Conservation (phyloP, 1,140 invertebrate genomes). For the Uloborus diversus region DNA sequence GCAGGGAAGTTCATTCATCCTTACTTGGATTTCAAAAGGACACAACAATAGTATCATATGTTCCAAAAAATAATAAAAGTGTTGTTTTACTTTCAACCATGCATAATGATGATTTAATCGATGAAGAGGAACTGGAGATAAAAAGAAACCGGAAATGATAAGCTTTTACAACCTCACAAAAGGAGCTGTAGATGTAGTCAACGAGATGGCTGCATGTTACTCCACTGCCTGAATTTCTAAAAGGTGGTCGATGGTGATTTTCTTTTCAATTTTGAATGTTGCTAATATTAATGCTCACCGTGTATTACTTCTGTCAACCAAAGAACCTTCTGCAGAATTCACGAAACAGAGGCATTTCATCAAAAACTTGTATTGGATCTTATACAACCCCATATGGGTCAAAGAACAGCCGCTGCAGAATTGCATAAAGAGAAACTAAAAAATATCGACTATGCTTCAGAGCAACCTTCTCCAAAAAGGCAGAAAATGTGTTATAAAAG, state of each 20-base stretch:
- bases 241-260: conserved; percentile 64
- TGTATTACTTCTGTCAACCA: not conserved
- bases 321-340: not conserved
- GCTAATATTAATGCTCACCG: conserved; percentile 47
- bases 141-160: conserved; percentile 65
- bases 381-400: not conserved
- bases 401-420: no score
- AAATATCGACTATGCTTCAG: no score
- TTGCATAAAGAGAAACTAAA: no score
- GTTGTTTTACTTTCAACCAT: conserved; percentile 56
- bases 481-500: no score
- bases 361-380: conserved; percentile 3
- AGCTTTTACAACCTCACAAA: conserved; percentile 64
- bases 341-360: not conserved
- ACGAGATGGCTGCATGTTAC: conserved; percentile 64
- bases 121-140: conserved; percentile 33
- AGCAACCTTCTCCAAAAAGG: no score
- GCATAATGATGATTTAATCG: conserved; percentile 58
- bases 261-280: conserved; percentile 55
- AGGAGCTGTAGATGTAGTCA: no score
- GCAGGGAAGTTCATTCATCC: conserved; percentile 31
- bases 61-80: conserved; percentile 58
- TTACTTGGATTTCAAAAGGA: conserved; percentile 46
- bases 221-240: conserved; percentile 61
- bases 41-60: conserved; percentile 57